phyloP scores from a whole-genome alignment of 2,113 vertebrate genomes.

The Lepus americanus region DNA sequence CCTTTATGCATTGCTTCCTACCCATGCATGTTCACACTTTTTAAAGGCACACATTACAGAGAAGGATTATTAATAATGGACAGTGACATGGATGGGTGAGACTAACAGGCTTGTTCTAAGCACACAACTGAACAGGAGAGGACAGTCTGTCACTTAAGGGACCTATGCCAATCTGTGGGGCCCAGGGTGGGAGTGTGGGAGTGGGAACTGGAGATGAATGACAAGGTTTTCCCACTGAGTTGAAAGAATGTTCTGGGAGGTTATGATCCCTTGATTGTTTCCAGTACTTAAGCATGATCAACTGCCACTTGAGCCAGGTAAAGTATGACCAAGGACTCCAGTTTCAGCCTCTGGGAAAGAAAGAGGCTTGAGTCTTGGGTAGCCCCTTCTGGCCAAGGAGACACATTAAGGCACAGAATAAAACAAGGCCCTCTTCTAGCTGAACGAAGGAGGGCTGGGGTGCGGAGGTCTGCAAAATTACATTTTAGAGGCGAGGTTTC shows the following conservation, averaged over 20 bases:
- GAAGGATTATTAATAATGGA: not conserved
- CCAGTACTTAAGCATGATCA: slow-evolving; percentile 56
- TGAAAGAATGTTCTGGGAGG: slow-evolving; percentile 39
- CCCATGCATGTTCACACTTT: not conserved
- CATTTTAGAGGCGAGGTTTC: not conserved
- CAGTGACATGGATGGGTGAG: not conserved
- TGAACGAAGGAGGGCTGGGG: not conserved
- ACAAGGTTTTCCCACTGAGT: slow-evolving; percentile 48
- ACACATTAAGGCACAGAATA: not conserved
- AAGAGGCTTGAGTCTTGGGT: slow-evolving; percentile 31
- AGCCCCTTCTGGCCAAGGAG: not conserved
- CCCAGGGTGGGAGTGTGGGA: not conserved
- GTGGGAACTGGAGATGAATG: not conserved
- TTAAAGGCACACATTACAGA: not conserved
- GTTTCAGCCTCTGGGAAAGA: slow-evolving; percentile 63
- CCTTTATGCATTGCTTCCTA: slow-evolving; percentile 25
- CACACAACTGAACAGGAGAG: not conserved
- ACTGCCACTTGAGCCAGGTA: slow-evolving; percentile 49
- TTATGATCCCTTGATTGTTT: slow-evolving; percentile 64
- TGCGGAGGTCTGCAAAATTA: not conserved
- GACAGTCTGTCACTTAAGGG: not conserved
- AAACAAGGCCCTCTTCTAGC: not conserved
- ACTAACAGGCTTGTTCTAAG: not conserved
- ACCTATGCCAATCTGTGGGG: not conserved
- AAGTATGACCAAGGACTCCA: slow-evolving; percentile 7